A percentile compares a stretch with the other conserved stretches of the same genome.
phyloP scores from a whole-genome alignment of 2,797 vertebrate species.

The Eidolon dupreanum region DNA sequence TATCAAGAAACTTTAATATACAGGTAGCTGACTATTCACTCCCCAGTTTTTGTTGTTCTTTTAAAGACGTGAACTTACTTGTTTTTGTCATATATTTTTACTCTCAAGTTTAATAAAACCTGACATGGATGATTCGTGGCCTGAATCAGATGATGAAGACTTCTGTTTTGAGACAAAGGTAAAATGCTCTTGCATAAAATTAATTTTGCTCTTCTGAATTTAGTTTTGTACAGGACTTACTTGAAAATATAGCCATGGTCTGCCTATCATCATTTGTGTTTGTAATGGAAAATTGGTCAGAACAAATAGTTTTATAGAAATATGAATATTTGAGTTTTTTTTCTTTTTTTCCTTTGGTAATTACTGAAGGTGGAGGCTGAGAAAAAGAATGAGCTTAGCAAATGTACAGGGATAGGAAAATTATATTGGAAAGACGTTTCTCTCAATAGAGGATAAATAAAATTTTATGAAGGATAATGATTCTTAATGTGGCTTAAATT shows the following conservation, averaged over 20 bases:
- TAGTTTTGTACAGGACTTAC: not conserved
- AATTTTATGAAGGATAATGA: not conserved
- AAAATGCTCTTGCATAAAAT: slow-evolving; percentile 46
- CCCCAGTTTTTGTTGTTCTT: not conserved
- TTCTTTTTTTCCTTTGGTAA: not conserved
- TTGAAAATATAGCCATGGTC: not conserved
- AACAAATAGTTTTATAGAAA: not conserved
- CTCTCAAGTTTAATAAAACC: slow-evolving; percentile 87
- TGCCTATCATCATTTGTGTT: not conserved
- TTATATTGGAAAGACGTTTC: not conserved
- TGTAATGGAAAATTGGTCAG: not conserved
- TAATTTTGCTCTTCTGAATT: not conserved
- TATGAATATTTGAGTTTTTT: not conserved
- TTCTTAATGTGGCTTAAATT: not conserved
- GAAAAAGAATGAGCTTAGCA: not conserved
- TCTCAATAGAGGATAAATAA: not conserved
- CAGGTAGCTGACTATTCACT: not conserved
- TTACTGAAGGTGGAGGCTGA: not conserved
- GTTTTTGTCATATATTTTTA: slow-evolving; percentile 57
- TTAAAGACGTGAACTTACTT: not conserved
- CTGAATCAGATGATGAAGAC: slow-evolving; percentile 92
- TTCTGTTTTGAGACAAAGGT: slow-evolving; percentile 91
- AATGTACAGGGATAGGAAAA: not conserved
- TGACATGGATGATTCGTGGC: slow-evolving; percentile 91
- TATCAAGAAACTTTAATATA: not conserved